Percentiles rank a stretch among this genome's conserved stretches.
Evolutionary conservation across 2,888 invertebrate species (phyloP).

Genomic region (Eledona agricola): DNA sequence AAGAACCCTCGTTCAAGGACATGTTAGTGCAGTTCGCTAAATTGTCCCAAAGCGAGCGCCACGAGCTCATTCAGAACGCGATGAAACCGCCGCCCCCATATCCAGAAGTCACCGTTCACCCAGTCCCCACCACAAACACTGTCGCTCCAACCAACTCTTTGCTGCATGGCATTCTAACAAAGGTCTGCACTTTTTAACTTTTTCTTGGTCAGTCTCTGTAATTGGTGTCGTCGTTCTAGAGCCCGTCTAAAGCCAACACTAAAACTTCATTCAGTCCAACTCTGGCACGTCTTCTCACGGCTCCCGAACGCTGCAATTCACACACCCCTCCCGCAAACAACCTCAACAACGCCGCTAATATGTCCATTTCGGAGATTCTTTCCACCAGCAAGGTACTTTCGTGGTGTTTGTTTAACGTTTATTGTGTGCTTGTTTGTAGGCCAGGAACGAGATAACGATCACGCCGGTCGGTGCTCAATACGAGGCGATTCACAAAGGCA

Average conservation of each 20-base stretch:
- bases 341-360: slow-evolving; percentile 49
- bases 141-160: slow-evolving; percentile 69
- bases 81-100: slow-evolving; percentile 72
- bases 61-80: slow-evolving; percentile 57
- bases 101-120: slow-evolving; percentile 82
- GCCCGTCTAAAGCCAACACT: slow-evolving; percentile 54
- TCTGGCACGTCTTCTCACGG: slow-evolving; percentile 80
- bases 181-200: slow-evolving; percentile 60
- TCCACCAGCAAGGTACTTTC: slow-evolving; percentile 58
- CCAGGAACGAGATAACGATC: slow-evolving; percentile 70
- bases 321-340: slow-evolving; percentile 39
- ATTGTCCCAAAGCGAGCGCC: slow-evolving; percentile 65
- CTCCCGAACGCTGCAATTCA: slow-evolving; percentile 60
- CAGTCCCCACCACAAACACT: slow-evolving; percentile 65
- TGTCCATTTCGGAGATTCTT: slow-evolving; percentile 61
- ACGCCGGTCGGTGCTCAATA: slow-evolving; percentile 65
- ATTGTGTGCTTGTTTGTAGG: slow-evolving; percentile 58
- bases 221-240: slow-evolving; percentile 45
- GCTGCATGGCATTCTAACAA: slow-evolving; percentile 80
- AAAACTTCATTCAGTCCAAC: slow-evolving; percentile 80
- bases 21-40: slow-evolving; percentile 79
- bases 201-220: slow-evolving; percentile 1
- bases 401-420: not conserved
- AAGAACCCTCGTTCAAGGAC: slow-evolving; percentile 72
- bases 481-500: slow-evolving; percentile 43